These are phyloP conservation scores for Triplophysa bombifrons DNA, from an alignment of 2,797 vertebrate species.

Conservation along the genomic window DNA sequence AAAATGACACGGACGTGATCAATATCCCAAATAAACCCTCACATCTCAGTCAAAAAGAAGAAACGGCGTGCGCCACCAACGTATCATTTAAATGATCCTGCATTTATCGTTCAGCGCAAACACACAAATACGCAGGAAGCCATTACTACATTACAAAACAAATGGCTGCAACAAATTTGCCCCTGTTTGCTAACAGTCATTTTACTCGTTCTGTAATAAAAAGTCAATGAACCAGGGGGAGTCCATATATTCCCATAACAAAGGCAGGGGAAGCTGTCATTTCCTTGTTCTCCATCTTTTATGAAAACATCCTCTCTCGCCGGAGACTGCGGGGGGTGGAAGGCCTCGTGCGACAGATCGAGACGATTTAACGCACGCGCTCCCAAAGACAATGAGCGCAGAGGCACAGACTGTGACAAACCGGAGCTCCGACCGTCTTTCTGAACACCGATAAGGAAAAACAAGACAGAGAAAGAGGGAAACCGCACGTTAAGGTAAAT, in stretches of 20 bases:
- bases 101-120: slow-evolving; percentile 39
- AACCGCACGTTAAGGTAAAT: slow-evolving; percentile 64
- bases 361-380: slow-evolving; percentile 60
- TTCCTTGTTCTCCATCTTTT: slow-evolving; percentile 64
- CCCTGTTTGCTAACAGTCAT: slow-evolving; percentile 79
- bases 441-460: slow-evolving; percentile 74
- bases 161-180: slow-evolving; percentile 79
- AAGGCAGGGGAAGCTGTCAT: slow-evolving; percentile 75
- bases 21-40: slow-evolving; percentile 12
- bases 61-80: not conserved
- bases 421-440: slow-evolving; percentile 68
- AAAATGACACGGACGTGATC: slow-evolving; percentile 5
- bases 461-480: slow-evolving; percentile 66
- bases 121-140: slow-evolving; percentile 71
- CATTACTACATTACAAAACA: slow-evolving; percentile 78
- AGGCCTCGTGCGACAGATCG: slow-evolving; percentile 51
- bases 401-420: slow-evolving; percentile 76
- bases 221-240: slow-evolving; percentile 88
- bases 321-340: slow-evolving; percentile 57
- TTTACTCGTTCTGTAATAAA: slow-evolving; percentile 88
- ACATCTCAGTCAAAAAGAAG: not conserved
- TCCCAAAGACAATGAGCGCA: slow-evolving; percentile 60
- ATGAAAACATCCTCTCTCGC: slow-evolving; percentile 67
- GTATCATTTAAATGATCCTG: not conserved
- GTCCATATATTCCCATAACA: slow-evolving; percentile 83